These are phyloP conservation scores for Dryobotodes eremita DNA, from an alignment of 2,888 invertebrate genomes.

Conservation along the genomic window DNA sequence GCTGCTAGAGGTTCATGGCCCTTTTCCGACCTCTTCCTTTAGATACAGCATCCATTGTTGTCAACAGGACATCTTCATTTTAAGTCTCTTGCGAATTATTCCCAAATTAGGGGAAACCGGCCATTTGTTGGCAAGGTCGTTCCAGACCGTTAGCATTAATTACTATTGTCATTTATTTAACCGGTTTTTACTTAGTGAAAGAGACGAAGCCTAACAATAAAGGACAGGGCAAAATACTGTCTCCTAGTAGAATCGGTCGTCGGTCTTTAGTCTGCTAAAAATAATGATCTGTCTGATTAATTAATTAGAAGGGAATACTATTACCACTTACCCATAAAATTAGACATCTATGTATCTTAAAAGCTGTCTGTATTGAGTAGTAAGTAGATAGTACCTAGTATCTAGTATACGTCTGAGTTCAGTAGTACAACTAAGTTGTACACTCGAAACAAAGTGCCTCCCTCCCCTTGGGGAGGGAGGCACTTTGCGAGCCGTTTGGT, in stretches of 20 bases:
- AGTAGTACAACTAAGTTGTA: neutral
- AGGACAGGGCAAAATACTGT: neutral
- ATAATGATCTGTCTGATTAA: neutral
- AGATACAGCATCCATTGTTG: neutral
- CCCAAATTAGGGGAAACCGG: slow-evolving; percentile 8
- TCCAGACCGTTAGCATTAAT: slow-evolving; percentile 23
- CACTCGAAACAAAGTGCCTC: neutral
- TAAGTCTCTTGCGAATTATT: neutral
- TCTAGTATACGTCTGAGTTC: neutral
- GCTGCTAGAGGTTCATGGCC: neutral
- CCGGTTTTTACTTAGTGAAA: neutral
- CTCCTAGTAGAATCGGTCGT: neutral
- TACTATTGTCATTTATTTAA: slow-evolving; percentile 37
- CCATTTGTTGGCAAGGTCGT: slow-evolving; percentile 15
- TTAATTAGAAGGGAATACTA: neutral
- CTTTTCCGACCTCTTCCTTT: neutral
- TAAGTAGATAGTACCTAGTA: no score
- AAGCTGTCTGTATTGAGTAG: neutral
- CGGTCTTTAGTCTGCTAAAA: neutral
- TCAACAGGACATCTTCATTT: neutral
- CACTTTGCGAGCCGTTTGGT: no score
- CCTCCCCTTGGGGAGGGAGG: no score
- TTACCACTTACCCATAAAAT: neutral
- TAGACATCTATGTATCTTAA: neutral
- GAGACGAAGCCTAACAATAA: slow-evolving; percentile 40